Evolutionary conservation across 2,797 vertebrate species (phyloP).

Genomic region (Catharus ustulatus): DNA sequence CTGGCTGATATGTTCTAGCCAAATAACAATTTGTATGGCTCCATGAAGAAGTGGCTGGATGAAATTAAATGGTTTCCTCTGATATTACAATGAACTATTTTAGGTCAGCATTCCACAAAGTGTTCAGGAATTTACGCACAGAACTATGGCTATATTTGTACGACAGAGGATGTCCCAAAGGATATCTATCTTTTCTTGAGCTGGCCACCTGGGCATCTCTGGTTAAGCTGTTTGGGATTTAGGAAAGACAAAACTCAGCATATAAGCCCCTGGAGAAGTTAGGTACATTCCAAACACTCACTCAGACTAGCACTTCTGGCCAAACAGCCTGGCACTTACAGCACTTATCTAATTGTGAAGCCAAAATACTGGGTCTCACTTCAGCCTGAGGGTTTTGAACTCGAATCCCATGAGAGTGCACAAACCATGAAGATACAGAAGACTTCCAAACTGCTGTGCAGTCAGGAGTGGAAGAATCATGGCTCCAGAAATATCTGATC

Average conservation of each 20-base stretch:
- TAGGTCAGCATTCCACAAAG: slow-evolving; percentile 2
- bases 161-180: slow-evolving; percentile 2
- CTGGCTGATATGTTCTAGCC: background rate
- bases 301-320: background rate
- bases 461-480: background rate
- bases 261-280: background rate
- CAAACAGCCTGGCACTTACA: background rate
- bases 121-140: slow-evolving; percentile 13
- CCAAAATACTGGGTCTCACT: background rate
- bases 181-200: background rate
- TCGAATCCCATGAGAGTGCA: background rate
- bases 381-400: background rate
- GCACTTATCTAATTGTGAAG: background rate
- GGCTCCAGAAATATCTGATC: background rate
- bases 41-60: slow-evolving; percentile 2
- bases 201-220: slow-evolving; percentile 20
- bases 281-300: background rate
- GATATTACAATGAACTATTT: slow-evolving; percentile 32
- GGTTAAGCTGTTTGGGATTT: slow-evolving; percentile 16
- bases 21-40: background rate
- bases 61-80: slow-evolving; percentile 43
- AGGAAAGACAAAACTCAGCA: background rate
- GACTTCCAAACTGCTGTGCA: background rate
- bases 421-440: background rate
- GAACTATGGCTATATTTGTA: slow-evolving; percentile 19